Conservation (phyloP, 1,140 invertebrate species). For the Atta texana region DNA sequence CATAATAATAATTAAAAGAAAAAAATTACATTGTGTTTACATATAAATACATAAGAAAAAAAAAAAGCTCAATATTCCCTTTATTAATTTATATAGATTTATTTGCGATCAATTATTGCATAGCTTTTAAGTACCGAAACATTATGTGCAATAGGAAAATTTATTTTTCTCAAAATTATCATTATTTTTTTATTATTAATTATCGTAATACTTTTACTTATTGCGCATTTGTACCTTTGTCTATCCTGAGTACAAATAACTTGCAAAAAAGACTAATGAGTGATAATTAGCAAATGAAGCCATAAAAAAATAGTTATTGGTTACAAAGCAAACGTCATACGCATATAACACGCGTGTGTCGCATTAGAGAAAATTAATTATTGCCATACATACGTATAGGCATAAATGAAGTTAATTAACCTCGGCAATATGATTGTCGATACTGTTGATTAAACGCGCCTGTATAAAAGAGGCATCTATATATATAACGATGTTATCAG, state of each 20-base stretch:
- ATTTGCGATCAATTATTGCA: not conserved
- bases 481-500: constrained; percentile 9
- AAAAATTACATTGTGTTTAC: not conserved
- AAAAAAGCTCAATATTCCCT: not conserved
- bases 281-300: not conserved
- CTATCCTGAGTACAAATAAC: not conserved
- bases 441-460: constrained; percentile 57
- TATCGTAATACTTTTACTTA: not conserved
- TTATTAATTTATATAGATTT: constrained; percentile 1
- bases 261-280: not conserved
- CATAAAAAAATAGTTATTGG: not conserved
- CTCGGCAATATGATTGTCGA: constrained; percentile 20
- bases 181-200: constrained; percentile 6
- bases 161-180: not conserved
- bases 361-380: constrained; percentile 44
- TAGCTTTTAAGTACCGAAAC: not conserved
- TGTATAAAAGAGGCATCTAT: constrained; percentile 46
- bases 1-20: not conserved
- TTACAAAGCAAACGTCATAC: constrained; percentile 1
- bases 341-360: constrained; percentile 17
- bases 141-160: not conserved
- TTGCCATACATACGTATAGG: not conserved
- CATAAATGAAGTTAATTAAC: constrained; percentile 51
- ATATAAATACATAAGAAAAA: no score
- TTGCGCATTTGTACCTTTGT: not conserved